These are phyloP conservation scores for Gymnocheta viridis DNA, from an alignment of 2,888 invertebrate species.

Conservation along the genomic window DNA sequence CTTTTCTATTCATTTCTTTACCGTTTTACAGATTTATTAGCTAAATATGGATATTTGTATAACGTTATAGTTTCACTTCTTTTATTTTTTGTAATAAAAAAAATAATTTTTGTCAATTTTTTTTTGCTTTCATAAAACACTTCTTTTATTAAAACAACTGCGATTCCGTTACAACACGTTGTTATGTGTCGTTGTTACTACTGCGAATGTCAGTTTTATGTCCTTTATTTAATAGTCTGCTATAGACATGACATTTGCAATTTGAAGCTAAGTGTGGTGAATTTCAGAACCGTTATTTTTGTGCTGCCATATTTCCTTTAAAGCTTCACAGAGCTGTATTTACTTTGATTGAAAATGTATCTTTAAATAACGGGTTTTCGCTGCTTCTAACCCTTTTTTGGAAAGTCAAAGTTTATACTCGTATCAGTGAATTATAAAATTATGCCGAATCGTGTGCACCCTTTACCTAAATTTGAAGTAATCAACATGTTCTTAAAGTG, in stretches of 20 bases:
- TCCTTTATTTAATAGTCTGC: conserved; percentile 62
- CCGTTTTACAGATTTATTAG: conserved; percentile 1
- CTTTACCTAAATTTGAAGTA: too few relatives aligned
- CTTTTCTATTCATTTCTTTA: conserved; percentile 4
- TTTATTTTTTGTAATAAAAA: conserved; percentile 20
- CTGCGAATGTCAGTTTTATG: conserved; percentile 77
- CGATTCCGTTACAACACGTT: conserved; percentile 70
- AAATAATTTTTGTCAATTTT: conserved; percentile 18
- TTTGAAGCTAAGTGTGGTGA: conserved; percentile 54
- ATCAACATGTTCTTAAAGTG: too few relatives aligned
- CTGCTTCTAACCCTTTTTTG: not conserved
- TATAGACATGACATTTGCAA: conserved; percentile 57
- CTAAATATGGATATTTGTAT: not conserved
- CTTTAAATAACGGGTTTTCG: not conserved
- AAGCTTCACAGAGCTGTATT: conserved; percentile 43
- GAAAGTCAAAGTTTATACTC: not conserved
- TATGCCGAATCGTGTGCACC: too few relatives aligned
- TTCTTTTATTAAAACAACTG: conserved; percentile 28
- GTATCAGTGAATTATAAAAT: too few relatives aligned
- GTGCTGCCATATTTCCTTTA: conserved; percentile 73
- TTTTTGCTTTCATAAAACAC: conserved; percentile 23
- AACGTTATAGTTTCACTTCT: not conserved
- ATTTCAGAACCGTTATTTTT: conserved; percentile 75
- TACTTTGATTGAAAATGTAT: not conserved
- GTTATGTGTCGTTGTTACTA: conserved; percentile 71